Base-by-base conservation (phyloP, 2,113 vertebrate species). In the Nothocercus nigrocapillus region DNA sequence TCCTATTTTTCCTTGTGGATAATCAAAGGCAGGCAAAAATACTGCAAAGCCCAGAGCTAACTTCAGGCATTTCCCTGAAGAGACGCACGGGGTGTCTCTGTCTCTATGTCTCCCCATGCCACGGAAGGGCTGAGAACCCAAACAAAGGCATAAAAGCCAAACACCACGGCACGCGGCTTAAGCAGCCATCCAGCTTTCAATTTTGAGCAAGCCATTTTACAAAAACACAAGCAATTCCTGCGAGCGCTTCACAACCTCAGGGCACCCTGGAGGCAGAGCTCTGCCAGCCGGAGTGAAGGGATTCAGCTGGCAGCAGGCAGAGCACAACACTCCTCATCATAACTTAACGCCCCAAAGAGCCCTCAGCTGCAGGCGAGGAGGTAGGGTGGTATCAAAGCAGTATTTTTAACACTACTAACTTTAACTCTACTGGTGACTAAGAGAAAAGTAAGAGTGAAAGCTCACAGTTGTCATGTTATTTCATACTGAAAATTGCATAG, bases 401-500 rank as follows among this genome's bases (percentile, higher is more conserved):
- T 73, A 44, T 53, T 91, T 83, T 88, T 79, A 70, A 69, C 78
- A 59, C 15, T 69, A 14, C 49, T 83, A 58, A n/a, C 63, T 75
- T 80, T 44, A 82, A 74, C 42, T n/a, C 76, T 51, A 32, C 74
- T 63, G 83, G 72, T 34, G 32, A 64, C 58, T 93, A 54, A 82
- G 47, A 87, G 36, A 89, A 90, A 74, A 67, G 47, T 88, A 58
- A 47, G 45, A 81, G 30, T 38, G 38, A 90, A 47, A 45, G 24
- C 82, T 84, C 32, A 67, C 61, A 75, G 28, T 64, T 92, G 47
- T 85, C 63, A 70, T 56, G 16, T 59, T 88, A 77, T 45, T 75
- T 82, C 45, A 36, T 75, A 38, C 56, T 67, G 72, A 85, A 91
- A 88, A 86, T 70, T 90, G 53, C 72, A 86, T 81, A 80, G 74